phyloP scores from a whole-genome alignment of 2,888 invertebrate species.

The Microctonus hyperodae region DNA sequence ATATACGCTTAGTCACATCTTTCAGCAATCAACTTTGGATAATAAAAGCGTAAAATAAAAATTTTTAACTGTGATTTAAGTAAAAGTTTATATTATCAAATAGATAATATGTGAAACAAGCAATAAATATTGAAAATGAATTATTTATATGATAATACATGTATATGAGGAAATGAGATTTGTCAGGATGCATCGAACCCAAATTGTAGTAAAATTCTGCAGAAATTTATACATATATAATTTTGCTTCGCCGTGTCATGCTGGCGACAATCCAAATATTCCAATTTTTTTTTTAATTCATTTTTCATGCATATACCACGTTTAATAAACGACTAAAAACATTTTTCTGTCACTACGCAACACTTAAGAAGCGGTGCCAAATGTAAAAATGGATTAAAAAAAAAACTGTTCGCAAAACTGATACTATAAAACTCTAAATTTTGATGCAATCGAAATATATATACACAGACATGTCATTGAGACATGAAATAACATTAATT shows the following conservation, averaged over 20 bases:
- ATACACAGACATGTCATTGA: constrained; percentile 14
- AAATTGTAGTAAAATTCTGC: constrained; percentile 27
- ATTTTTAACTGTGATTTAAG: not conserved
- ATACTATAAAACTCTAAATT: constrained; percentile 23
- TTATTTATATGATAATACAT: not conserved
- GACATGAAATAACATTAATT: not conserved
- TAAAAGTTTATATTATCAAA: not conserved
- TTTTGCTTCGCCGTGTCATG: constrained; percentile 21
- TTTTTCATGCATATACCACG: constrained; percentile 2
- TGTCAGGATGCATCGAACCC: constrained; percentile 16
- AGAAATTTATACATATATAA: constrained; percentile 8
- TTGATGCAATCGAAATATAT: constrained; percentile 9
- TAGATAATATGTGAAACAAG: constrained; percentile 10
- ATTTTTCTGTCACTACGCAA: constrained; percentile 18
- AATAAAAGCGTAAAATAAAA: not conserved
- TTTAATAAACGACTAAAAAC: constrained; percentile 1
- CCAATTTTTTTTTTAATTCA: constrained; percentile 4
- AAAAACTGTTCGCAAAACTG: constrained; percentile 57
- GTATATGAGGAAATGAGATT: not conserved
- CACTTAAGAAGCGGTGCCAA: constrained; percentile 8
- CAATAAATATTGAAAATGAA: no score
- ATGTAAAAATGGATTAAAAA: constrained; percentile 39
- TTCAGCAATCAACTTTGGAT: not conserved
- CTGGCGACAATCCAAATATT: constrained; percentile 37
- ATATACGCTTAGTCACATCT: not conserved